phyloP scores from a whole-genome alignment of 2,888 invertebrate species.

The Euplexia lucipara region DNA sequence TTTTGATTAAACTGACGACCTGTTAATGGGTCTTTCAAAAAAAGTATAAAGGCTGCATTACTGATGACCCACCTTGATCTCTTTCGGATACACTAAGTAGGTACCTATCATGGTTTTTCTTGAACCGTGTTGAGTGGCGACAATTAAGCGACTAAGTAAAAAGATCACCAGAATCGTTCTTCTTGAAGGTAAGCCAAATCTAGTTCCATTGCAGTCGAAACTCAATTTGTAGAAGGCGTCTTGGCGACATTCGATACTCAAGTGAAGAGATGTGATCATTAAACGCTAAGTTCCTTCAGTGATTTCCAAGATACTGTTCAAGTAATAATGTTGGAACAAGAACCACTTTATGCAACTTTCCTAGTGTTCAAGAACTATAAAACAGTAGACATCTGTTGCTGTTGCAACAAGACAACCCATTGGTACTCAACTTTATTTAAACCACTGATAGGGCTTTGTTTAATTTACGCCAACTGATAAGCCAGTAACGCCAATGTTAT shows the following conservation, averaged over 20 bases:
- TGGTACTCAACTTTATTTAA: conserved; percentile 1
- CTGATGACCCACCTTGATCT: conserved; percentile 77
- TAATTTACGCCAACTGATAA: conserved; percentile 34
- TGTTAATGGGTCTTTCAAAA: conserved; percentile 57
- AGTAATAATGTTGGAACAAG: too few relatives aligned
- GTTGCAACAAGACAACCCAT: conserved; percentile 3
- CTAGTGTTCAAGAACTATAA: neutral
- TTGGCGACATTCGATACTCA: too few relatives aligned
- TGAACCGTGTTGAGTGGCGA: neutral
- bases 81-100: conserved; percentile 72
- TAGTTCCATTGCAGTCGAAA: neutral
- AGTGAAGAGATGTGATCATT: neutral
- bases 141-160: neutral
- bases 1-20: too few relatives aligned
- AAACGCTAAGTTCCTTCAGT: neutral
- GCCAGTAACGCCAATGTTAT: conserved; percentile 23
- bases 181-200: neutral
- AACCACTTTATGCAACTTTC: too few relatives aligned
- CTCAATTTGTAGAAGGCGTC: neutral
- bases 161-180: neutral
- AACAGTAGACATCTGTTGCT: neutral
- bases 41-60: conserved; percentile 79
- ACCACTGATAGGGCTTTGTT: conserved; percentile 25
- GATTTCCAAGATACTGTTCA: too few relatives aligned
- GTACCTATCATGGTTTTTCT: conserved; percentile 63